Evolutionary conservation across 1,140 invertebrate genomes (phyloP).

Genomic region (Chlorops oryzae): DNA sequence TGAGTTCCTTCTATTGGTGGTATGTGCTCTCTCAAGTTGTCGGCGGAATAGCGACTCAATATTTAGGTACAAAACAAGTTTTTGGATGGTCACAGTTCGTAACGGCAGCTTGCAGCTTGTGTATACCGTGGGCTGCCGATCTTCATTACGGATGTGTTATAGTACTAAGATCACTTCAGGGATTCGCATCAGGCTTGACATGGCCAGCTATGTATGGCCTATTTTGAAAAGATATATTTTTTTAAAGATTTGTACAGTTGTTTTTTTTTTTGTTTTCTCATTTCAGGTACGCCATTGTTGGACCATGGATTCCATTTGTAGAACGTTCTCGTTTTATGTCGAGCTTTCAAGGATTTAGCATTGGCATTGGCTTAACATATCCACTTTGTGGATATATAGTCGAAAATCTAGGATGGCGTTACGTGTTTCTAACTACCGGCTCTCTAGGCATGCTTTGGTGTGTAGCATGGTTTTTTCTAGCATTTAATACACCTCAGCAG

Average conservation of each 20-base stretch:
- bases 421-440: conserved; percentile 66
- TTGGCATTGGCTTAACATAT: conserved; percentile 67
- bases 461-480: conserved; percentile 66
- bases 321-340: conserved; percentile 73
- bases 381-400: conserved; percentile 65
- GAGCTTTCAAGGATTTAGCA: conserved; percentile 70
- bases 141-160: conserved; percentile 59
- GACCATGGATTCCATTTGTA: conserved; percentile 74
- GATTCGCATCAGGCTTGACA: conserved; percentile 69
- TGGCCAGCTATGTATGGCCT: conserved; percentile 85
- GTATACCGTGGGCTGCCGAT: conserved; percentile 59
- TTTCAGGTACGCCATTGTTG: conserved; percentile 72
- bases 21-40: conserved; percentile 65
- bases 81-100: conserved; percentile 66
- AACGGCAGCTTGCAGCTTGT: conserved; percentile 62
- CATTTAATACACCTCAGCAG: conserved; percentile 65
- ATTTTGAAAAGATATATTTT: too few relatives aligned
- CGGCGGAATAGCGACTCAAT: conserved; percentile 68
- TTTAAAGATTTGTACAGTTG: too few relatives aligned
- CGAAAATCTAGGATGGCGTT: conserved; percentile 59
- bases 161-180: conserved; percentile 59
- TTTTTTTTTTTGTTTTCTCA: too few relatives aligned
- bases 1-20: conserved; percentile 67
- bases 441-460: conserved; percentile 60
- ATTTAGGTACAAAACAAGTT: conserved; percentile 71